A percentile compares a stretch with the other conserved stretches of the same genome.
Conservation (phyloP, 2,888 invertebrate species). For the Luperina testacea region DNA sequence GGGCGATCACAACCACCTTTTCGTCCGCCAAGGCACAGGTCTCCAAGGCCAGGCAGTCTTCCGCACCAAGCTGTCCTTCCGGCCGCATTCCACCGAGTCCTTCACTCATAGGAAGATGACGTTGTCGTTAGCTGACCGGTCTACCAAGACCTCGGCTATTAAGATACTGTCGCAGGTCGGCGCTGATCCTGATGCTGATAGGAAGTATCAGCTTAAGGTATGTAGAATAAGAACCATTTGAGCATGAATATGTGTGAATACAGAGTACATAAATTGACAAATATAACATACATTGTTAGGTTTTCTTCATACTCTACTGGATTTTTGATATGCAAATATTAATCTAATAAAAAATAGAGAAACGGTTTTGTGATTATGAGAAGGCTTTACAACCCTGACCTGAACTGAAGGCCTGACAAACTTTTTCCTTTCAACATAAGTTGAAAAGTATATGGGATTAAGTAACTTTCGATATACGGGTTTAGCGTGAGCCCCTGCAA, state of each 20-base stretch:
- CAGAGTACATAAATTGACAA: background rate
- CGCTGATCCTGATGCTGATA: constrained; percentile 97
- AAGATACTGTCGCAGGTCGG: constrained; percentile 98
- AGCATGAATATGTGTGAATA: background rate
- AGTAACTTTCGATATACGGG: too few species aligned
- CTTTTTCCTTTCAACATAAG: too few species aligned
- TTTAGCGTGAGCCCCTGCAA: too few species aligned
- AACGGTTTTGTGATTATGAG: too few species aligned
- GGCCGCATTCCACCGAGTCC: constrained; percentile 99
- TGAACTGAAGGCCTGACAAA: too few species aligned
- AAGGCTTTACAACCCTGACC: too few species aligned
- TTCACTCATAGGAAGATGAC: constrained; percentile 99
- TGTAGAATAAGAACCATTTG: background rate
- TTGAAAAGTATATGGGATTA: too few species aligned
- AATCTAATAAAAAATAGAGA: background rate
- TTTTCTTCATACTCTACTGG: background rate
- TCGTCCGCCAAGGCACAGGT: constrained; percentile 99
- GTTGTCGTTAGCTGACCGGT: constrained; percentile 98
- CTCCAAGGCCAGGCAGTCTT: constrained; percentile 99
- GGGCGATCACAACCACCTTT: constrained; percentile 99
- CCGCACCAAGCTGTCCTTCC: constrained; percentile 98
- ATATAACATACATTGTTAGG: background rate
- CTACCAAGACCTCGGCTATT: constrained; percentile 97
- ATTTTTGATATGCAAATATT: background rate
- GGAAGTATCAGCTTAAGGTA: constrained; percentile 97